These are phyloP conservation scores for Corbicula japonica DNA, from an alignment of 2,888 invertebrate genomes.

Conservation along the genomic window DNA sequence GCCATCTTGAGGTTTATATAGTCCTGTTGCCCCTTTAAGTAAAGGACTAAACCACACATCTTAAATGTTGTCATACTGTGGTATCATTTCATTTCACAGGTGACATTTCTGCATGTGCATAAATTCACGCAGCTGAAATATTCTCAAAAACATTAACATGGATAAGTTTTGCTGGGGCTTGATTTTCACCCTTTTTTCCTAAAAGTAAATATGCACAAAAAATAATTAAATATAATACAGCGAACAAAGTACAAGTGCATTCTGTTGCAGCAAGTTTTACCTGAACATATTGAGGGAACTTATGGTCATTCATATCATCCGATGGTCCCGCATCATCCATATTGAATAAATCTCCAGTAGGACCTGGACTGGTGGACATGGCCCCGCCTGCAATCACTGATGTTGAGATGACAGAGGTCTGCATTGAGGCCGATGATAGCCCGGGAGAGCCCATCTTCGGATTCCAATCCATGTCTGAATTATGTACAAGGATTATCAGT, in stretches of 20 bases:
- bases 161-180: background rate
- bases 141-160: background rate
- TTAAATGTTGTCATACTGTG: too few species aligned
- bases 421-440: constrained; percentile 69
- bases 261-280: too few species aligned
- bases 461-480: constrained; percentile 80
- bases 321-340: constrained; percentile 66
- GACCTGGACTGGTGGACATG: constrained; percentile 67
- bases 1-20: too few species aligned
- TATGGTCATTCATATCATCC: constrained; percentile 61
- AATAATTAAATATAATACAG: background rate
- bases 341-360: constrained; percentile 42
- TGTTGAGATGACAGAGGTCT: constrained; percentile 75
- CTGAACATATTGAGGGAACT: constrained; percentile 67
- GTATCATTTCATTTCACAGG: too few species aligned
- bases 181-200: too few species aligned
- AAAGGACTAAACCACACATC: too few species aligned
- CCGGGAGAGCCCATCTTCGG: constrained; percentile 65
- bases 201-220: background rate
- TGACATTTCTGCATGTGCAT: too few species aligned
- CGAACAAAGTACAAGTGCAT: too few species aligned
- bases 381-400: constrained; percentile 77
- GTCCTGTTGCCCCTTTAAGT: too few species aligned
- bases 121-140: background rate
- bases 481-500: too few species aligned